Conservation (phyloP, 2,113 vertebrate genomes). For the Hystrix brachyura region DNA sequence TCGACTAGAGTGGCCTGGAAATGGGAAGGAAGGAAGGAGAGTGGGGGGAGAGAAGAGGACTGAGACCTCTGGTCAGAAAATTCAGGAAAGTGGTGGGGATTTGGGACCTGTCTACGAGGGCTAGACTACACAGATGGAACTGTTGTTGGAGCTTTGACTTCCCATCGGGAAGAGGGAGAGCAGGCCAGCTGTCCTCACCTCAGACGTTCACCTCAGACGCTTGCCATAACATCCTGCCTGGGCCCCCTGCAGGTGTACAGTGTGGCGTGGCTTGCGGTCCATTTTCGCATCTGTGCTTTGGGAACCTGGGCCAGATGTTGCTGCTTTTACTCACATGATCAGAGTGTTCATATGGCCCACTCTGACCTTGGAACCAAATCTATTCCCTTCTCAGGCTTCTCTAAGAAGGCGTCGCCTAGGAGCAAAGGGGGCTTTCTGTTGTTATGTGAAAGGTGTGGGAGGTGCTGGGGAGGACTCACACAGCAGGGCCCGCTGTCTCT, state of each 20-base stretch:
- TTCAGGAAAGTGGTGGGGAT: background rate
- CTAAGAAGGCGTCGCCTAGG: background rate
- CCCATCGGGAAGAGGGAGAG: background rate
- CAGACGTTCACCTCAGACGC: background rate
- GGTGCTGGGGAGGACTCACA: accelerated
- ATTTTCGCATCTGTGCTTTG: background rate
- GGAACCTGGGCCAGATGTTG: background rate
- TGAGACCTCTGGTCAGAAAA: accelerated
- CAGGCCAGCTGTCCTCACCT: background rate
- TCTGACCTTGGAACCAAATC: background rate
- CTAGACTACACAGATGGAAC: background rate
- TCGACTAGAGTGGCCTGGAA: background rate
- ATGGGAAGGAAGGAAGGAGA: background rate
- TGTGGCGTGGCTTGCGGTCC: background rate
- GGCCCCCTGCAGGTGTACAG: background rate
- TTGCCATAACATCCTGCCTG: accelerated
- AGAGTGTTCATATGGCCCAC: accelerated
- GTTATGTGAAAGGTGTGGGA: accelerated
- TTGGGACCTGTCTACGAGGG: background rate
- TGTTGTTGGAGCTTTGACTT: background rate
- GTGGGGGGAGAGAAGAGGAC: background rate
- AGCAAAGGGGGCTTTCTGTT: background rate
- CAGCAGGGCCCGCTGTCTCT: background rate
- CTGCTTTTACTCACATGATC: background rate
- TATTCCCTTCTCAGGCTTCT: background rate